phyloP scores from a whole-genome alignment of 2,113 vertebrate species.

The Onychostoma macrolepis region DNA sequence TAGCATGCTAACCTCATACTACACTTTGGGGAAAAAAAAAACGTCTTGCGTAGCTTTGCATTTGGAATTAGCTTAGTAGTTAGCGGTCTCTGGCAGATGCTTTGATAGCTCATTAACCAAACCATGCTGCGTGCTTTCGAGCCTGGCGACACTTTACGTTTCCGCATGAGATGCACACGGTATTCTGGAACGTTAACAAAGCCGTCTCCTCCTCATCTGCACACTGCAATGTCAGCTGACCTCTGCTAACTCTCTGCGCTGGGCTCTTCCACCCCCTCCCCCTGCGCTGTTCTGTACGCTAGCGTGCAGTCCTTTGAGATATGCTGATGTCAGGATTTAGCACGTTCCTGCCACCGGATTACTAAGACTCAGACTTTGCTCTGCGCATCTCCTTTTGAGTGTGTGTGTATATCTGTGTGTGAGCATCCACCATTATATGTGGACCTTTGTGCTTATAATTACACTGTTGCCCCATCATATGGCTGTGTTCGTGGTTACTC shows the following conservation, averaged over 20 bases:
- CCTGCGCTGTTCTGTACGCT: slow-evolving; percentile 24
- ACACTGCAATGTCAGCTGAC: slow-evolving; percentile 52
- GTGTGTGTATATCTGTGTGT: neutral
- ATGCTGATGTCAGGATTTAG: slow-evolving; percentile 56
- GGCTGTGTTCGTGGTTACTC: neutral
- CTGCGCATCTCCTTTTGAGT: neutral
- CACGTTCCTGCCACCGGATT: slow-evolving; percentile 35
- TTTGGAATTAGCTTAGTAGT: slow-evolving; percentile 9
- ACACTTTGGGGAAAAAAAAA: neutral
- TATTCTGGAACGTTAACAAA: slow-evolving; percentile 4
- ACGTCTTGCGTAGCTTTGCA: neutral
- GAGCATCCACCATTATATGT: neutral
- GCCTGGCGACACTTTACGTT: neutral
- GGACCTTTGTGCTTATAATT: slow-evolving; percentile 4
- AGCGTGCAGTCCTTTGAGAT: slow-evolving; percentile 43
- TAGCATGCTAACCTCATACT: neutral
- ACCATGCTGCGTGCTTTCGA: neutral
- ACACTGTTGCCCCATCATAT: slow-evolving; percentile 9
- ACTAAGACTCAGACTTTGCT: slow-evolving; percentile 43
- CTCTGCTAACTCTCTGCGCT: slow-evolving; percentile 37
- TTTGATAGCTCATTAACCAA: slow-evolving; percentile 31
- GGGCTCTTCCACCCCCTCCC: slow-evolving; percentile 17
- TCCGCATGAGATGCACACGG: neutral
- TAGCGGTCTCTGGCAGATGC: neutral
- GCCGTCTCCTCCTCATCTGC: slow-evolving; percentile 33